Conservation (phyloP, 2,888 invertebrate species). For the Zhuqinia jingwanae region DNA sequence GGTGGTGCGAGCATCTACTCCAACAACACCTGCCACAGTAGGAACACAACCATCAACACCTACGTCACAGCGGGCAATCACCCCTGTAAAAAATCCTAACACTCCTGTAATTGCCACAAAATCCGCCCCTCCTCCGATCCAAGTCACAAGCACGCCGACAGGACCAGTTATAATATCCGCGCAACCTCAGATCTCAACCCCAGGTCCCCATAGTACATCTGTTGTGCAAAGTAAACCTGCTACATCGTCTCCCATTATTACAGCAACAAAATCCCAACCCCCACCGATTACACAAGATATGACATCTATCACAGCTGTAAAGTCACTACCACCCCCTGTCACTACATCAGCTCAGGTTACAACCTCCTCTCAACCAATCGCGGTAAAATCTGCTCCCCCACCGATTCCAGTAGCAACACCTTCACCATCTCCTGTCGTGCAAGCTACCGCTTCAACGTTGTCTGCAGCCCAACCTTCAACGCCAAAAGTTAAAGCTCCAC, state of each 20-base stretch:
- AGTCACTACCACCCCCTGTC: conserved; percentile 19
- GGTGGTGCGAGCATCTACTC: background rate
- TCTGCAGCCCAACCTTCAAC: conserved; percentile 51
- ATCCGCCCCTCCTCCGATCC: conserved; percentile 18
- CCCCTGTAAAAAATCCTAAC: background rate
- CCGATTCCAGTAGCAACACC: conserved; percentile 74
- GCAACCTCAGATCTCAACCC: conserved; percentile 17
- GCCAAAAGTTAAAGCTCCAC: conserved; percentile 79
- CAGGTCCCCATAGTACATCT: background rate
- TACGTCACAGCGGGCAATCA: too few relatives aligned
- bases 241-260: background rate
- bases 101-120: conserved; percentile 19
- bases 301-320: background rate
- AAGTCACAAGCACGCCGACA: background rate
- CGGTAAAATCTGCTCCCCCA: conserved; percentile 75
- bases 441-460: too few relatives aligned
- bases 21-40: background rate
- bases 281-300: background rate
- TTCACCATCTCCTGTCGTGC: too few relatives aligned
- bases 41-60: background rate
- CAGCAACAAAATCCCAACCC: conserved; percentile 17
- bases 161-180: conserved; percentile 20
- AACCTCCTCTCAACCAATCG: conserved; percentile 47
- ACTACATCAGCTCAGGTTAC: background rate
- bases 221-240: background rate